phyloP scores from a whole-genome alignment of 1,140 invertebrate genomes.

The Hesperophylax magnus region DNA sequence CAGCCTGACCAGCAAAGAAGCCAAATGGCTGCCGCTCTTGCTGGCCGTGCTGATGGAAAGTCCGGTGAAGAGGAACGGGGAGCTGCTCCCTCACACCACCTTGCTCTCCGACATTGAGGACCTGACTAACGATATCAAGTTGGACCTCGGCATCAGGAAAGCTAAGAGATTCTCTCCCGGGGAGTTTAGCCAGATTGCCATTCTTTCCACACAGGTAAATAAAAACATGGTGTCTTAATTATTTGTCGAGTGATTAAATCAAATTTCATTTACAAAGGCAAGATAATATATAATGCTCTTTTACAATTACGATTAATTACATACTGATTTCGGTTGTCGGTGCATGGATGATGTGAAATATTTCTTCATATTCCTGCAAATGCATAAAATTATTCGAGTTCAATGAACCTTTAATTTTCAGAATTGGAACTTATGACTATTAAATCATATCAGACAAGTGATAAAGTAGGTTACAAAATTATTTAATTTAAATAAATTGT shows the following conservation, averaged over 20 bases:
- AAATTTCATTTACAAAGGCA: background rate
- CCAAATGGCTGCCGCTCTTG: constrained; percentile 81
- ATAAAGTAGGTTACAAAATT: too few species aligned
- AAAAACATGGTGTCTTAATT: background rate
- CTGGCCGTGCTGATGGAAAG: constrained; percentile 80
- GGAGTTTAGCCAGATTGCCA: constrained; percentile 73
- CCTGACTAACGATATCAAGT: constrained; percentile 77
- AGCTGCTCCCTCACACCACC: constrained; percentile 78
- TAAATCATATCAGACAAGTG: too few species aligned
- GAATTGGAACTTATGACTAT: too few species aligned
- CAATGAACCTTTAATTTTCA: too few species aligned
- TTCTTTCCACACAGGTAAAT: constrained; percentile 71
- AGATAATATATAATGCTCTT: too few species aligned
- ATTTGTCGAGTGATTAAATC: too few species aligned
- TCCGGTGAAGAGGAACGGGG: constrained; percentile 73
- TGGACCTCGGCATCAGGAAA: constrained; percentile 73
- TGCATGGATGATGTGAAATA: too few species aligned
- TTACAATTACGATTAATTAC: too few species aligned
- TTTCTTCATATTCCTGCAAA: too few species aligned
- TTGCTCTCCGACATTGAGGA: constrained; percentile 83
- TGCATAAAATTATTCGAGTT: too few species aligned
- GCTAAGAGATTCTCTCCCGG: constrained; percentile 74
- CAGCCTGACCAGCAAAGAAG: constrained; percentile 71
- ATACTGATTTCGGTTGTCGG: too few species aligned
- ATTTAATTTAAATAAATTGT: too few species aligned